These are phyloP conservation scores for Pachypsylla venusta DNA, from an alignment of 1,140 invertebrate species.

Conservation along the genomic window DNA sequence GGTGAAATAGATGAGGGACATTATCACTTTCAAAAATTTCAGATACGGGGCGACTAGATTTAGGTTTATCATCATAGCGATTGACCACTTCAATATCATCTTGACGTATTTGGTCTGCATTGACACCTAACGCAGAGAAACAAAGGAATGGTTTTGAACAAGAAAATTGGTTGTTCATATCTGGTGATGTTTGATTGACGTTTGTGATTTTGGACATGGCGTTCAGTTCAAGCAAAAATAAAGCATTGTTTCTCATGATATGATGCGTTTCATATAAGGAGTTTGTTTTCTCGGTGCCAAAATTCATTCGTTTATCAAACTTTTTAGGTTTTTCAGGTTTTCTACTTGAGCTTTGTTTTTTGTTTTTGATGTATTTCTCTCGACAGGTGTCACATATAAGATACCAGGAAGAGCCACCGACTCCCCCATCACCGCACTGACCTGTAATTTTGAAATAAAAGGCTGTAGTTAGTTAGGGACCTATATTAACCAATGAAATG, in stretches of 20 bases:
- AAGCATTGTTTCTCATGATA: slow-evolving; percentile 81
- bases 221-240: slow-evolving; percentile 81
- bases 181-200: slow-evolving; percentile 42
- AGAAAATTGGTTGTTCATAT: slow-evolving; percentile 37
- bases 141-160: slow-evolving; percentile 62
- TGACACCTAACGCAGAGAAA: slow-evolving; percentile 47
- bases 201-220: slow-evolving; percentile 25
- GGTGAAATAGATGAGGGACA: slow-evolving; percentile 41
- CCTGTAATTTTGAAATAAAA: too few species aligned
- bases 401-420: slow-evolving; percentile 76
- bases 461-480: too few species aligned
- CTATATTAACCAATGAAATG: too few species aligned
- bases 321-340: slow-evolving; percentile 22
- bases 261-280: slow-evolving; percentile 47
- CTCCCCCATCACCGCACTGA: slow-evolving; percentile 73
- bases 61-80: neutral
- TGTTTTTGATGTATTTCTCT: slow-evolving; percentile 55
- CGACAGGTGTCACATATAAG: slow-evolving; percentile 78
- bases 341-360: slow-evolving; percentile 31
- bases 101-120: slow-evolving; percentile 17
- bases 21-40: slow-evolving; percentile 37
- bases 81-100: neutral
- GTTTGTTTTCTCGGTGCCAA: neutral
- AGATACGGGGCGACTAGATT: slow-evolving; percentile 33
- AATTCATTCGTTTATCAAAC: neutral